Evolutionary conservation across 2,113 vertebrate genomes (phyloP), one percentile per base, ranked within the genome.

Genomic region (Phalacrocorax brasilianus): DNA sequence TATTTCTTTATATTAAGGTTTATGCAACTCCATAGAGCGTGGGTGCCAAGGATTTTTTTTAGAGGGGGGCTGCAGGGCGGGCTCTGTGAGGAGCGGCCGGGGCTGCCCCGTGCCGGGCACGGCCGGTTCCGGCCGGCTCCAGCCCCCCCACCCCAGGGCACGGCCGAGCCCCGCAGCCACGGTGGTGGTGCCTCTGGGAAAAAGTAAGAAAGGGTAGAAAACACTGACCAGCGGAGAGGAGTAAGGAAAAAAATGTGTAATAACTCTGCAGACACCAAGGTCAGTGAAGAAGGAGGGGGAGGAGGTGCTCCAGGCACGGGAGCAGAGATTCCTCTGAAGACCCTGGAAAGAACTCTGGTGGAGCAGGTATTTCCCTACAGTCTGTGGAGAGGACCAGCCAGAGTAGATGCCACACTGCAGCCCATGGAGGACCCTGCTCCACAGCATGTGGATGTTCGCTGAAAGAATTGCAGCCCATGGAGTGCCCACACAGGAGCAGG

Each of bases 101-200:
- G 30, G 9, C 4, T 30, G 26, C 16, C 11, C 1, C 1, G 0
- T 30, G 14, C 21, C 59, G 17, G 9, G 61, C 63, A 12, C 5
- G 76, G 33, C 1, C 2, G 0, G 4, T 59, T 83, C 13, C 5
- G 14, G 19, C 67, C 16, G 59, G 12, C 20, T 59, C 26, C 18
- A 74, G 0, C 0, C 1, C 21, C 71, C 13, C 10, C 32, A 2
- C 14, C 2, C 1, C 32, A 33, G 23, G 35, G 10, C 5, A 44
- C 9, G 63, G 17, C 20, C 49, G 23, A 85, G 30, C 12, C 19
- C 42, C 40, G 32, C 45, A 38, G 5, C 33, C 33, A 42, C 38
- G 26, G 13, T 13, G 11, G 26, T 26, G 17, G 12, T 26, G 45
- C 7, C 4, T 79, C 40, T 22, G 7, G n/a, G 30, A 8, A 59